Evolutionary conservation across 2,797 vertebrate genomes (phyloP).

Genomic region (Hippopotamyrus pictus): DNA sequence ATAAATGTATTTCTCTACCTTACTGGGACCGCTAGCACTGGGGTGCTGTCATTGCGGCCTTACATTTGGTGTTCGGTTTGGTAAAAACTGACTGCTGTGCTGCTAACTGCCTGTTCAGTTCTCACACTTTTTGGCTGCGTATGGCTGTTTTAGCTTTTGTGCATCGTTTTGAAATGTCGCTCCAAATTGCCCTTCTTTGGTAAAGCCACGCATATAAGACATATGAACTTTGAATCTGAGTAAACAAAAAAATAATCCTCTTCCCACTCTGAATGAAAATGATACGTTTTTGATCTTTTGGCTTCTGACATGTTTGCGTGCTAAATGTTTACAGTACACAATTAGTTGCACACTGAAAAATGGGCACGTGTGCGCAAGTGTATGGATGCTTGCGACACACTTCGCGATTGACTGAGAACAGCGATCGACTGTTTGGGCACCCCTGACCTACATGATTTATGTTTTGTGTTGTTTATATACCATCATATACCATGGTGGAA

Average conservation of each 20-base stretch:
- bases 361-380: neutral
- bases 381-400: neutral
- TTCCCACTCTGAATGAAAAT: neutral
- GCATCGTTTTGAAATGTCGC: neutral
- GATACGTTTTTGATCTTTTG: neutral
- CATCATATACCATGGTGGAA: neutral
- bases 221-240: neutral
- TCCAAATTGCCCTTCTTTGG: neutral
- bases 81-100: neutral
- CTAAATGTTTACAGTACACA: neutral
- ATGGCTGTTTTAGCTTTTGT: neutral
- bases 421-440: neutral
- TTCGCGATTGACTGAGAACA: neutral
- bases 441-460: neutral
- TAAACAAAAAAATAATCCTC: neutral
- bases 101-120: neutral
- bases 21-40: neutral
- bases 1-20: too few relatives aligned
- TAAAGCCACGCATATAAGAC: neutral
- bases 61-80: too few relatives aligned
- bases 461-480: neutral
- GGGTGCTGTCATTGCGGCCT: neutral
- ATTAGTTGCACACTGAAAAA: neutral
- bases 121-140: too few relatives aligned
- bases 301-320: neutral